Conservation (phyloP, 2,113 vertebrate genomes). For the Dasyurus viverrinus region DNA sequence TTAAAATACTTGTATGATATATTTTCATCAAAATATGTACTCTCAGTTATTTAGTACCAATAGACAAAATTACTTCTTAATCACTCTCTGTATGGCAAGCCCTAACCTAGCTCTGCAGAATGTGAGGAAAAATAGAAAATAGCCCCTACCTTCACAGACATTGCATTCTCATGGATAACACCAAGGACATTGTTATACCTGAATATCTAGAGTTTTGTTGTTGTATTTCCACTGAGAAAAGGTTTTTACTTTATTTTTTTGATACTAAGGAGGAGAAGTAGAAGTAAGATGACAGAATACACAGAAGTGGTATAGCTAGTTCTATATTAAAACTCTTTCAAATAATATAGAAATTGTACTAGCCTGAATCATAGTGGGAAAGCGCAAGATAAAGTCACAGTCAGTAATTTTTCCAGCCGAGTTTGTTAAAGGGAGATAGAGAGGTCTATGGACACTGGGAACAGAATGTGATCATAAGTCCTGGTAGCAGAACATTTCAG, state of each 20-base stretch:
- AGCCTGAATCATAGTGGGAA: neutral
- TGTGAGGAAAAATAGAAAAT: neutral
- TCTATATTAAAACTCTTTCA: neutral
- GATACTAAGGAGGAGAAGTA: neutral
- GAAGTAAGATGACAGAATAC: neutral
- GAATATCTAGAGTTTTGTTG: neutral
- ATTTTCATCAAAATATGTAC: neutral
- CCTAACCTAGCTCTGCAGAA: neutral
- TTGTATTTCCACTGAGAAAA: neutral
- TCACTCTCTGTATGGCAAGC: neutral
- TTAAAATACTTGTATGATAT: neutral
- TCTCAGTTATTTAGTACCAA: neutral
- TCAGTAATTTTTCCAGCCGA: neutral
- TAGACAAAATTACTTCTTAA: neutral
- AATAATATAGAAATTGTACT: neutral
- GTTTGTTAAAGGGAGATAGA: neutral
- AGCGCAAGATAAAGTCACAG: neutral
- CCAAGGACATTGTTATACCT: neutral
- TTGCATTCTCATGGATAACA: neutral
- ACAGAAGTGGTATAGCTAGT: neutral
- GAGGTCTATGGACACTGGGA: neutral
- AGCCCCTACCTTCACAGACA: neutral
- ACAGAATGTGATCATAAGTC: neutral
- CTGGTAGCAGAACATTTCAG: neutral
- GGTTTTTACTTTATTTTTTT: neutral